phyloP scores from a whole-genome alignment of 2,888 invertebrate species.

The Galerucella nymphaeae region DNA sequence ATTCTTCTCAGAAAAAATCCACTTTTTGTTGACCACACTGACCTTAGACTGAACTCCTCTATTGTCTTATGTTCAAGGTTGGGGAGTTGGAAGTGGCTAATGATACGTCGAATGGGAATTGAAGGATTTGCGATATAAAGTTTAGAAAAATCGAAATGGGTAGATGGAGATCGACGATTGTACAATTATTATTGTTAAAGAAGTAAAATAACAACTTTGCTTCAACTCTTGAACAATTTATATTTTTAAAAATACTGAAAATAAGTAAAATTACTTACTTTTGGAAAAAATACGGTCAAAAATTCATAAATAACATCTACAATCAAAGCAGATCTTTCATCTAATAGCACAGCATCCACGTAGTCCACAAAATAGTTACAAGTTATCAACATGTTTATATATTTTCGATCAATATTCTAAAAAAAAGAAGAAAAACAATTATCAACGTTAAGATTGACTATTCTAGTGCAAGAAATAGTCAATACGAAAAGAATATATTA shows the following conservation, averaged over 20 bases:
- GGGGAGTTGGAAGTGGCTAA: too few species aligned
- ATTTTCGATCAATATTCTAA: constrained; percentile 81
- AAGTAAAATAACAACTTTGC: too few species aligned
- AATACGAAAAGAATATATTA: background rate
- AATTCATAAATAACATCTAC: constrained; percentile 89
- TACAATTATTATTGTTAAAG: too few species aligned
- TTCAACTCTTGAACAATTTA: background rate
- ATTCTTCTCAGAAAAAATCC: too few species aligned
- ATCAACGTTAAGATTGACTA: background rate
- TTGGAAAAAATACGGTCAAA: constrained; percentile 89
- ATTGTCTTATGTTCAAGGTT: too few species aligned
- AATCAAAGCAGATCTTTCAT: constrained; percentile 87
- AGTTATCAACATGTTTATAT: constrained; percentile 82
- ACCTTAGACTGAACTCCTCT: too few species aligned
- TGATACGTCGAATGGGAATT: too few species aligned
- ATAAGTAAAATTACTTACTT: constrained; percentile 69
- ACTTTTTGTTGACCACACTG: too few species aligned
- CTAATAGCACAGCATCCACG: constrained; percentile 87
- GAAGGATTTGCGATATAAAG: too few species aligned
- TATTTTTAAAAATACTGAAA: background rate
- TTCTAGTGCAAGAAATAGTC: background rate
- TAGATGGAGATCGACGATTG: too few species aligned
- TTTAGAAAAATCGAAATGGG: too few species aligned
- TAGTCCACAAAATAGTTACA: constrained; percentile 90
- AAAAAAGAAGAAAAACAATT: constrained; percentile 48